These are phyloP conservation scores for Athrips mouffetella DNA, from an alignment of 2,888 invertebrate genomes.

Conservation along the genomic window DNA sequence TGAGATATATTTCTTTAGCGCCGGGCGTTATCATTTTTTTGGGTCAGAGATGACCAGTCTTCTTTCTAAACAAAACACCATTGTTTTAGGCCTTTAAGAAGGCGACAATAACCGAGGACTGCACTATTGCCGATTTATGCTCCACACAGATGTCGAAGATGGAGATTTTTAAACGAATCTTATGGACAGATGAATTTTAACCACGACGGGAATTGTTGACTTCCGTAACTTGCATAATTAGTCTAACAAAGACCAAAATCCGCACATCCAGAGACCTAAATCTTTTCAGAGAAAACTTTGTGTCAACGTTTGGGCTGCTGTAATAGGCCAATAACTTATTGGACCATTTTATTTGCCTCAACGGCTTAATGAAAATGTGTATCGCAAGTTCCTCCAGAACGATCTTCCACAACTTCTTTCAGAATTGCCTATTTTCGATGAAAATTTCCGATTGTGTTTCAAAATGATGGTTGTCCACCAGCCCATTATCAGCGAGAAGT, in stretches of 20 bases:
- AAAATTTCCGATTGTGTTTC: constrained; percentile 11
- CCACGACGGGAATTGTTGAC: constrained; percentile 19
- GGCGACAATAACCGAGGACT: constrained; percentile 9
- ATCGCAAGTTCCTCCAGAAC: constrained; percentile 14
- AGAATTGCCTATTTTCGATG: constrained; percentile 2
- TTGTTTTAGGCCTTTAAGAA: too few species aligned
- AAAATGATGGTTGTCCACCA: constrained; percentile 20
- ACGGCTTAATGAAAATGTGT: constrained; percentile 16
- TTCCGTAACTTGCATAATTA: constrained; percentile 22
- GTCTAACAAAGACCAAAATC: constrained; percentile 20
- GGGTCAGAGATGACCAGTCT: too few species aligned
- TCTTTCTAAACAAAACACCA: too few species aligned
- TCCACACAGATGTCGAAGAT: constrained; percentile 12
- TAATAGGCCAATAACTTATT: constrained; percentile 16
- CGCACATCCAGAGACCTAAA: constrained; percentile 19
- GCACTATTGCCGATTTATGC: constrained; percentile 14
- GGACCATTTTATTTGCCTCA: constrained; percentile 18
- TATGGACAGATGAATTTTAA: constrained; percentile 21
- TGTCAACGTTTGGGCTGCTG: constrained; percentile 23
- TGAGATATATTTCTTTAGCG: too few species aligned
- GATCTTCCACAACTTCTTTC: constrained; percentile 6
- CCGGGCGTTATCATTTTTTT: too few species aligned
- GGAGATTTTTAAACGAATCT: constrained; percentile 16
- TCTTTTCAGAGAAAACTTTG: constrained; percentile 17
- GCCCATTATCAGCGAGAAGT: constrained; percentile 19